phyloP scores from a whole-genome alignment of 2,113 vertebrate genomes.

The Odocoileus hemionus region DNA sequence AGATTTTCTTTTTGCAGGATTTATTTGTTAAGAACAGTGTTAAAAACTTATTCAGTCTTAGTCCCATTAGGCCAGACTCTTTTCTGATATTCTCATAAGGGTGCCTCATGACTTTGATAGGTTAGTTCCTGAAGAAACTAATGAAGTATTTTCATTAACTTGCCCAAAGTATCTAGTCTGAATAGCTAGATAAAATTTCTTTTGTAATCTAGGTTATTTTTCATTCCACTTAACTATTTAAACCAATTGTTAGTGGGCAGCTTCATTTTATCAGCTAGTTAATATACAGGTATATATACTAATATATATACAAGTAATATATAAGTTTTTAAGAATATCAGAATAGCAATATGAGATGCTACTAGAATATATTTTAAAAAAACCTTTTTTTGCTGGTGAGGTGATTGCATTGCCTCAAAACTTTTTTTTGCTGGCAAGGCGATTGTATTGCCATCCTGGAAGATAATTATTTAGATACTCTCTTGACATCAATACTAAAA shows the following conservation, averaged over 20 bases:
- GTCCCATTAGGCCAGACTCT: background rate
- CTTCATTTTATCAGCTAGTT: background rate
- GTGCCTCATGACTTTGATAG: background rate
- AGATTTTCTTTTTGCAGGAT: background rate
- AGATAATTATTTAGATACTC: background rate
- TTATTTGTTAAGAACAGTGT: background rate
- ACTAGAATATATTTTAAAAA: background rate
- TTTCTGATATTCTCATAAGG: background rate
- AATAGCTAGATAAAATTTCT: background rate
- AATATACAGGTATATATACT: background rate
- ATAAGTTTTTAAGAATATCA: background rate
- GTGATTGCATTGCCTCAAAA: background rate
- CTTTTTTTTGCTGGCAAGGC: background rate
- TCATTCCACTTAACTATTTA: background rate
- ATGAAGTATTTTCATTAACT: background rate
- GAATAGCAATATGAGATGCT: background rate
- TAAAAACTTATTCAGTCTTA: background rate
- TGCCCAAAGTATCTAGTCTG: background rate
- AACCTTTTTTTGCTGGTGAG: background rate
- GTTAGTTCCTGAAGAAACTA: background rate
- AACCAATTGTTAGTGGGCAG: background rate
- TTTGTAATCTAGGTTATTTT: background rate
- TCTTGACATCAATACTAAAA: background rate
- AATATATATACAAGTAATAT: background rate
- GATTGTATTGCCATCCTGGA: background rate